Evolutionary conservation across 2,888 invertebrate species (phyloP).

Genomic region (Lumbricus terrestris): DNA sequence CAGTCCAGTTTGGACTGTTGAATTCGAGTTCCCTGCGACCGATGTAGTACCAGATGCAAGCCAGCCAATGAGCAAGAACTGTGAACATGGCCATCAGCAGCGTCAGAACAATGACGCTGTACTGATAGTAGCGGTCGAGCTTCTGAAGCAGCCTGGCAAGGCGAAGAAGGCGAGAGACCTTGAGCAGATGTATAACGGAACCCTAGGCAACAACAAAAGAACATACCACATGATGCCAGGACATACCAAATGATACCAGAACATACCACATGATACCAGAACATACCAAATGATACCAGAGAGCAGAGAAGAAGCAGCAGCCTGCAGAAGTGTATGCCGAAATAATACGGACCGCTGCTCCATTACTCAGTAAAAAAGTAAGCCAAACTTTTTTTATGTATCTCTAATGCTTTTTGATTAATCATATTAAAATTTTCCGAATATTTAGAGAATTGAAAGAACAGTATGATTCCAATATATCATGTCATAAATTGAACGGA

Average conservation of each 20-base stretch:
- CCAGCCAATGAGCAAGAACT: slow-evolving; percentile 91
- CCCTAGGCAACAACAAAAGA: slow-evolving; percentile 42
- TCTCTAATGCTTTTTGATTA: too few relatives aligned
- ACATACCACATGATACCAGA: too few relatives aligned
- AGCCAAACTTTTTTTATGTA: too few relatives aligned
- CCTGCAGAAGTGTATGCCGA: background rate
- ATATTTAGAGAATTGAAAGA: too few relatives aligned
- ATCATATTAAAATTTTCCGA: too few relatives aligned
- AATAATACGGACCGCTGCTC: too few relatives aligned
- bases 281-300: too few relatives aligned
- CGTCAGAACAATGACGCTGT: slow-evolving; percentile 89
- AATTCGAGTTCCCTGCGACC: slow-evolving; percentile 80
- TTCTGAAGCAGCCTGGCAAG: slow-evolving; percentile 88
- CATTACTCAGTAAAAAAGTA: too few relatives aligned
- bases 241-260: too few relatives aligned
- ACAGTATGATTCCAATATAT: too few relatives aligned
- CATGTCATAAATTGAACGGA: too few relatives aligned
- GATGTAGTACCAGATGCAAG: slow-evolving; percentile 94
- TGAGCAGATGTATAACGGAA: slow-evolving; percentile 73
- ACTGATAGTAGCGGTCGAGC: slow-evolving; percentile 94
- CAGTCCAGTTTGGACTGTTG: slow-evolving; percentile 73
- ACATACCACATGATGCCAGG: too few relatives aligned
- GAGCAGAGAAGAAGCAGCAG: background rate
- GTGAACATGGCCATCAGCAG: slow-evolving; percentile 91
- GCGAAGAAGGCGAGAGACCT: slow-evolving; percentile 83